phyloP scores from a whole-genome alignment of 2,888 invertebrate genomes.

The Imbricaverruca yamaguchii region DNA sequence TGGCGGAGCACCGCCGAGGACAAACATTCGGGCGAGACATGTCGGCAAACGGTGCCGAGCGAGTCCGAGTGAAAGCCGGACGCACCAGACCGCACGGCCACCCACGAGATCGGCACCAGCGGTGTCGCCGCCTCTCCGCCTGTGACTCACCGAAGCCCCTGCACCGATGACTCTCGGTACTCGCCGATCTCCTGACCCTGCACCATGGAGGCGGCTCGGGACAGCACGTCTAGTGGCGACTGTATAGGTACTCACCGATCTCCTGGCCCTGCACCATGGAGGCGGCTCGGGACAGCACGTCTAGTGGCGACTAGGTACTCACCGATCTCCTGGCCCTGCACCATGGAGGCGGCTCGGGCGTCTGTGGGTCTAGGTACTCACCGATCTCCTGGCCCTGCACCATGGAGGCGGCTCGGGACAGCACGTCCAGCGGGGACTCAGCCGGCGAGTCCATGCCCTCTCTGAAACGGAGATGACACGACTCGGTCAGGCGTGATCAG shows the following conservation, averaged over 20 bases:
- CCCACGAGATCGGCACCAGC: too few species aligned
- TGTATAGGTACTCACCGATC: not conserved
- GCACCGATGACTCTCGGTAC: not conserved
- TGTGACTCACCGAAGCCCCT: too few species aligned
- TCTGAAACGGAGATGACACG: not conserved
- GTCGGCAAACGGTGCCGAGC: too few species aligned
- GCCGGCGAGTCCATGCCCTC: not conserved
- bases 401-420: slow-evolving; percentile 1
- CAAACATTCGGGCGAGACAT: too few species aligned
- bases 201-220: slow-evolving; percentile 2
- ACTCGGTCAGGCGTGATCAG: too few species aligned
- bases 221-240: not conserved
- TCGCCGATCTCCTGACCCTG: slow-evolving; percentile 4
- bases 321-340: slow-evolving; percentile 12
- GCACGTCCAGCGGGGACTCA: not conserved
- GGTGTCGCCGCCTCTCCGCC: too few species aligned
- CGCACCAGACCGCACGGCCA: too few species aligned
- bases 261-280: slow-evolving; percentile 11
- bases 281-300: not conserved
- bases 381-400: slow-evolving; percentile 12
- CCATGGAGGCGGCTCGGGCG: not conserved
- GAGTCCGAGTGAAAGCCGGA: too few species aligned
- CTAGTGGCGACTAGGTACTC: not conserved
- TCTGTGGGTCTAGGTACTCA: not conserved
- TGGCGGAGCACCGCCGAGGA: too few species aligned